Base-by-base conservation (phyloP, 2,888 invertebrate species). In the Eilema caniola region DNA sequence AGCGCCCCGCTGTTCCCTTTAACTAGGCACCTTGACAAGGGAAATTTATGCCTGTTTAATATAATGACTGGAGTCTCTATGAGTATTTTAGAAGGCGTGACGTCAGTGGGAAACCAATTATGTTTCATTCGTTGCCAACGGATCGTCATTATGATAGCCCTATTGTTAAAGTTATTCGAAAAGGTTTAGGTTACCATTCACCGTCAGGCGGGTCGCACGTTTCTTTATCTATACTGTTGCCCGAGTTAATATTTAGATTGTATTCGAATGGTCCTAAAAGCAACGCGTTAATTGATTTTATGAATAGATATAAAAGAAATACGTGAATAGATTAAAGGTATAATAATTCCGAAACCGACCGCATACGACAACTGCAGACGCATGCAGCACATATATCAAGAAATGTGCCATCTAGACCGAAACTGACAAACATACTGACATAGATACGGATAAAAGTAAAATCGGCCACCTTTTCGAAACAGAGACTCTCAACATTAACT, bases 171-270 rank as follows among this genome's bases (percentile, higher is more conserved):
- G 47, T 47, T 53, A 53, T 53, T 53, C 8, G 20, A 53, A 53
- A 53, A 53, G n/a, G 53, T n/a, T 53, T n/a, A n/a, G n/a, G 53
- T 53, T 53, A 53, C 53, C 53, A 53, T 53, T 53, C 53, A 53
- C 53, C 8, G n/a, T 53, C 53, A 53, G 53, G 53, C n/a, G n/a
- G 53, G 53, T 53, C 53, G 53, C 53, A 53, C n/a, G 53, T 53
- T 53, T n/a, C 53, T 53, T n/a, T 53, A 47, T 47, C 16, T 47
- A n/a, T 47, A 47, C 47, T 47, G 20, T 5, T 7, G 47, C 47
- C 53, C 2, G n/a, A 8, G n/a, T 53, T 53, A 53, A n/a, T n/a
- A 53, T 53, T 53, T 53, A 7, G 20, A 53, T 53, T n/a, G n/a
- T 53, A n/a, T 53, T 10, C 20, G 53, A 53, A 53, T 53, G 1